Conservation (phyloP, 2,797 vertebrate species). For the Petrocephalus schoutedeni region DNA sequence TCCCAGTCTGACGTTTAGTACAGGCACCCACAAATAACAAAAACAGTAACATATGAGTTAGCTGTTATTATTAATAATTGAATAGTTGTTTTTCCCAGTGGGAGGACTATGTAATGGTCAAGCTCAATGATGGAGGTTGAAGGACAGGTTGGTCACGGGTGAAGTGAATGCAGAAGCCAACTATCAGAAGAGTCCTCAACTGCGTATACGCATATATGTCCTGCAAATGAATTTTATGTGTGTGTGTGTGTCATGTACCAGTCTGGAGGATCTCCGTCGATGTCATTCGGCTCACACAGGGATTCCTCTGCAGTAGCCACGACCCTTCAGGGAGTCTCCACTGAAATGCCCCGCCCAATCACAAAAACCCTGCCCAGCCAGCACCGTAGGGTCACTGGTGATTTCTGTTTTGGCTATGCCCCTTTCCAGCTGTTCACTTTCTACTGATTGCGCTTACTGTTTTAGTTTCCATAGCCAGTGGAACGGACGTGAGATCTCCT, state of each 20-base stretch:
- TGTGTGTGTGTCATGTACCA: neutral
- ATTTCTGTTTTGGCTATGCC: neutral
- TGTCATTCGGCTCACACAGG: neutral
- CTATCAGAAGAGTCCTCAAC: neutral
- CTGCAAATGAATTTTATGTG: neutral
- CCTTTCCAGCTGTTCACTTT: neutral
- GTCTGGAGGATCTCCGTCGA: neutral
- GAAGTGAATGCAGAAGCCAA: neutral
- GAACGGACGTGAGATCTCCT: neutral
- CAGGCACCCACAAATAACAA: neutral
- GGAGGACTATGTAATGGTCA: neutral
- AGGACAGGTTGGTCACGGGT: neutral
- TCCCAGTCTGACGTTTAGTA: neutral
- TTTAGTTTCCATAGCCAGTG: neutral
- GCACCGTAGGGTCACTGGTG: neutral
- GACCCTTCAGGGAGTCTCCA: neutral
- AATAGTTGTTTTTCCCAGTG: neutral
- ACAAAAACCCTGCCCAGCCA: neutral
- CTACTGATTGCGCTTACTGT: neutral
- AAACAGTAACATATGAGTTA: neutral
- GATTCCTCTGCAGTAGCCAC: neutral
- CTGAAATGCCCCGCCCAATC: neutral
- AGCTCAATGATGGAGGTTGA: neutral
- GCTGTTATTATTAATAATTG: neutral
- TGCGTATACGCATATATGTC: neutral